Evolutionary conservation across 2,113 vertebrate species (phyloP).

Genomic region (Balaeniceps rex): DNA sequence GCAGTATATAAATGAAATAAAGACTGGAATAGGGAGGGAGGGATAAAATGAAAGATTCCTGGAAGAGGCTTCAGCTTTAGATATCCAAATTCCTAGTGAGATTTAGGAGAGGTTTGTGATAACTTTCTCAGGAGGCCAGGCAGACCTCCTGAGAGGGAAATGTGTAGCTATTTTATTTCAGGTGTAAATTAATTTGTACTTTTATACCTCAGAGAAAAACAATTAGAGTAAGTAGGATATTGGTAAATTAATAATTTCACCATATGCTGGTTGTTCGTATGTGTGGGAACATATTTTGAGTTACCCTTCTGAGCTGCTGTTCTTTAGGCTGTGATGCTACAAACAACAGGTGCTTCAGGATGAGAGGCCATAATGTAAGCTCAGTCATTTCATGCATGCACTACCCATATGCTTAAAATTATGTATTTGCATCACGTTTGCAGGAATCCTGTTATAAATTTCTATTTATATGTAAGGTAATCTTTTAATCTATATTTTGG

Average conservation of each 20-base stretch:
- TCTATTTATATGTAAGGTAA: neutral
- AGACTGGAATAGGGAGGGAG: neutral
- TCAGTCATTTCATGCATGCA: neutral
- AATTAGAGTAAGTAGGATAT: neutral
- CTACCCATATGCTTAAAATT: neutral
- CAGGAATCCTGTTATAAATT: neutral
- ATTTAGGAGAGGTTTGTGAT: neutral
- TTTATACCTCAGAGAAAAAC: neutral
- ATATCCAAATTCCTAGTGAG: neutral
- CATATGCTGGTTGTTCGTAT: neutral
- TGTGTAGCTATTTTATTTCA: neutral
- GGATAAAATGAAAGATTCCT: neutral
- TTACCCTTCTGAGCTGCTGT: neutral
- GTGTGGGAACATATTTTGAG: neutral
- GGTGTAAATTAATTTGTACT: neutral
- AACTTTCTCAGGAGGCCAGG: neutral
- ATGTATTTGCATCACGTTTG: neutral
- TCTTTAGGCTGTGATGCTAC: neutral
- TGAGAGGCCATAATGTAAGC: neutral
- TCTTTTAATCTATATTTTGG: neutral
- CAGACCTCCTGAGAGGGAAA: neutral
- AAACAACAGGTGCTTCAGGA: neutral
- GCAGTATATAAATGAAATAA: neutral
- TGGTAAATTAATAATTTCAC: neutral
- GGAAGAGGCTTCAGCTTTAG: neutral